phyloP scores from a whole-genome alignment of 2,888 invertebrate genomes.

The Plusia festucae region DNA sequence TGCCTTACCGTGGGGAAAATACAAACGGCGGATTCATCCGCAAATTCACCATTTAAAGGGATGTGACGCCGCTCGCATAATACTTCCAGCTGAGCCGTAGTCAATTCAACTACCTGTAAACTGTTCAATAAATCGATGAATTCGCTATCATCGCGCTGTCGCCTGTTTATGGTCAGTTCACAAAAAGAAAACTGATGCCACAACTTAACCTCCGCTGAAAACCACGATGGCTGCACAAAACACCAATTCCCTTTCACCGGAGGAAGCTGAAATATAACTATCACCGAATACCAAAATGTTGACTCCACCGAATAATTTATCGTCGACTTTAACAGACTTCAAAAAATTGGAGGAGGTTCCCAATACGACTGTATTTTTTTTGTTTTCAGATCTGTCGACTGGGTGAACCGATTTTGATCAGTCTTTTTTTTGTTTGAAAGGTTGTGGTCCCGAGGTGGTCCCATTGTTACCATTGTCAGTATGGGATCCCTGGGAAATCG shows the following conservation, averaged over 20 bases:
- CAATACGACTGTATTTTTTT: too few species aligned
- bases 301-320: neutral
- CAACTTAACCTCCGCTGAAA: slow-evolving; percentile 26
- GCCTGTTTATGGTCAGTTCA: slow-evolving; percentile 65
- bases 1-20: slow-evolving; percentile 5
- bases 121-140: slow-evolving; percentile 59
- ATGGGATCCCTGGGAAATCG: too few species aligned
- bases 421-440: too few species aligned
- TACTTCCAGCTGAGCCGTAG: slow-evolving; percentile 43
- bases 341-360: too few species aligned
- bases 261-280: neutral
- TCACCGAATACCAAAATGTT: neutral
- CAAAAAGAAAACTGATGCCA: slow-evolving; percentile 60
- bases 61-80: slow-evolving; percentile 46
- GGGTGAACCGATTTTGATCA: too few species aligned
- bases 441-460: too few species aligned
- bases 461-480: too few species aligned
- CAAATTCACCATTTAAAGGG: slow-evolving; percentile 15
- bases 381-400: too few species aligned
- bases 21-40: slow-evolving; percentile 11
- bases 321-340: neutral
- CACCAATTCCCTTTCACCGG: slow-evolving; percentile 6
- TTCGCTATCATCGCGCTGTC: slow-evolving; percentile 59
- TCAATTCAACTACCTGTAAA: slow-evolving; percentile 56
- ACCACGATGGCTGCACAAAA: slow-evolving; percentile 20